Percentiles rank a stretch among this genome's conserved stretches.
Conservation (phyloP, 2,797 vertebrate genomes). For the Gallinago solitaria region DNA sequence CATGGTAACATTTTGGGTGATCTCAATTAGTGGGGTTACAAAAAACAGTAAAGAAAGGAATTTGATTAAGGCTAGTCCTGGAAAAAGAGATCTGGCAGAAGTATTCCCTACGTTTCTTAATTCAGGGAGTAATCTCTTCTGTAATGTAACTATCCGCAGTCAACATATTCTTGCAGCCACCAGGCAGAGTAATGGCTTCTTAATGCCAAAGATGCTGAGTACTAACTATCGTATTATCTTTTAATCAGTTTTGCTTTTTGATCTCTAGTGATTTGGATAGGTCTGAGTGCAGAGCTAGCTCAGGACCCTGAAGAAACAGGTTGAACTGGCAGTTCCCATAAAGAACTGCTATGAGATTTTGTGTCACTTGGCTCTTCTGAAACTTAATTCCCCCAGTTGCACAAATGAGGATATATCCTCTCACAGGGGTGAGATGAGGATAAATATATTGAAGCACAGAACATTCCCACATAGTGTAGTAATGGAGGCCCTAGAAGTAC, state of each 20-base stretch:
- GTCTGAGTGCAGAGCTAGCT: background rate
- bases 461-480: background rate
- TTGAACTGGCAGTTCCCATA: background rate
- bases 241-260: background rate
- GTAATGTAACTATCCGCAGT: background rate
- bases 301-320: background rate
- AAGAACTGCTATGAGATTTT: background rate
- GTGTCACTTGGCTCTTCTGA: background rate
- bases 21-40: constrained; percentile 86
- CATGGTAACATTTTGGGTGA: constrained; percentile 84
- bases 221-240: background rate
- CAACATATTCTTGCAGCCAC: background rate
- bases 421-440: background rate
- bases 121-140: constrained; percentile 13
- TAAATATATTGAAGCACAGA: background rate
- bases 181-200: background rate
- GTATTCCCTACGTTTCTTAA: constrained; percentile 37
- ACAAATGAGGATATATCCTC: background rate
- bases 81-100: constrained; percentile 61
- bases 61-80: constrained; percentile 75
- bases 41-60: constrained; percentile 86
- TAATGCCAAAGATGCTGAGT: background rate
- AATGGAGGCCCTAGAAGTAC: background rate
- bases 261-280: background rate
- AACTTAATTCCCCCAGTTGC: background rate